phyloP scores from a whole-genome alignment of 2,888 invertebrate species.

The Epinotia ramella region DNA sequence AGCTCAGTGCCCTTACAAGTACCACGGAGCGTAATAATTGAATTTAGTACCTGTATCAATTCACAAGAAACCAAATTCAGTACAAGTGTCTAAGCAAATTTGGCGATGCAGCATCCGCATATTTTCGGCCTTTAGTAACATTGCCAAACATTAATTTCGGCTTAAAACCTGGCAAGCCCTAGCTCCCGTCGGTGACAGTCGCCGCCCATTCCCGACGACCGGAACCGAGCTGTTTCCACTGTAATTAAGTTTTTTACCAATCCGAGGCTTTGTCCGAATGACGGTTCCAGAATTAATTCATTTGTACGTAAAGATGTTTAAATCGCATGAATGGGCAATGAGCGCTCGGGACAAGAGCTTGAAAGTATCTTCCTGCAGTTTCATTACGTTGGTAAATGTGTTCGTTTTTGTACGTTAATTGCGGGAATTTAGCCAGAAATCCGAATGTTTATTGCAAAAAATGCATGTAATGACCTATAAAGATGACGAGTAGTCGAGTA shows the following conservation, averaged over 20 bases:
- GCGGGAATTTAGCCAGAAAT: neutral
- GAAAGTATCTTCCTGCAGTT: neutral
- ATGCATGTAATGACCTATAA: no score
- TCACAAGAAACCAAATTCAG: no score
- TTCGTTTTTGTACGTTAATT: neutral
- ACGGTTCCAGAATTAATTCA: conserved; percentile 20
- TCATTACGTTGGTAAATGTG: neutral
- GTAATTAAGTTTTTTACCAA: conserved; percentile 65
- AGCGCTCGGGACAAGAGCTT: neutral
- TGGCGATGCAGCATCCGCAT: neutral
- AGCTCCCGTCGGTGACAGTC: conserved; percentile 14
- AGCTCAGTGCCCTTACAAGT: no score
- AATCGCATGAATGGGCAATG: conserved; percentile 10
- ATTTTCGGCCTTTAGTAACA: neutral
- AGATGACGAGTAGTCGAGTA: no score
- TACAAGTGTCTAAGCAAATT: neutral
- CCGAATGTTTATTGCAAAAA: no score
- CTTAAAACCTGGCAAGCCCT: conserved; percentile 2
- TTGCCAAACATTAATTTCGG: neutral
- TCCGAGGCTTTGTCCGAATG: conserved; percentile 12
- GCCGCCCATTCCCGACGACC: conserved; percentile 43
- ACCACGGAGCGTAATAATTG: no score
- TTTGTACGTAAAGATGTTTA: conserved; percentile 27
- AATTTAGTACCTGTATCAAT: no score
- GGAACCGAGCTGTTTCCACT: conserved; percentile 55